Base-by-base conservation (phyloP, 2,797 vertebrate species). In the Argya squamiceps region DNA sequence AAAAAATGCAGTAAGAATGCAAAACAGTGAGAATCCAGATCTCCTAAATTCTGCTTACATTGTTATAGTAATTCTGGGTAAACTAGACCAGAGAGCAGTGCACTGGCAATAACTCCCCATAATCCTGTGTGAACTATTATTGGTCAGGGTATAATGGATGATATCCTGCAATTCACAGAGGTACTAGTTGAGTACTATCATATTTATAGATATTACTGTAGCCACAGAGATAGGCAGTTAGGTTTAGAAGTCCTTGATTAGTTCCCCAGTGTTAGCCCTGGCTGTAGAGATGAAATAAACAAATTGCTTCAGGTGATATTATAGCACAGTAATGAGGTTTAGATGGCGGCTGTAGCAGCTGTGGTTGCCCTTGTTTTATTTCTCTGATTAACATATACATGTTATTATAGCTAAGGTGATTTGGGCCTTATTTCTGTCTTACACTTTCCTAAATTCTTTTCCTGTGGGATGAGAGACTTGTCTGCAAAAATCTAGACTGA, bases 211-310 rank as follows among this genome's bases (percentile, higher is more conserved):
- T 69, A 93, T 63, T 94, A 46, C 47, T 68, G 53, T 62, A 71
- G 34, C 93, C 69, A 41, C 37, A 92, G 88, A 81, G 79, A 47
- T 62, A 88, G 56, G 41, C 63, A 91, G 84, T 88, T 90, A 73
- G 59, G 53, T 85, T 91, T 88, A 91, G 87, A 88, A 93, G 79
- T 49, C 53, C 73, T 89, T 94, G 92, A 94, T 96, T 95, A 94
- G 87, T 47, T 96, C 89, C 91, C 92, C 53, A 89, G 89, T 58
- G 87, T 71, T 75, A 89, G 32, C n/a, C 65, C 73, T 85, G 79
- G 78, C 69, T 68, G 47, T 77, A 91, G 87, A 22, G 32, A 62
- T 70, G 82, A 88, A 84, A 90, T 91, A 96, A 94, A 94, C 55
- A 91, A 85, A 36, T 73, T 88, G 59, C 39, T 93, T 46, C 78